Base-by-base conservation (phyloP, 2,113 vertebrate genomes). In the Spheniscus mendiculus region DNA sequence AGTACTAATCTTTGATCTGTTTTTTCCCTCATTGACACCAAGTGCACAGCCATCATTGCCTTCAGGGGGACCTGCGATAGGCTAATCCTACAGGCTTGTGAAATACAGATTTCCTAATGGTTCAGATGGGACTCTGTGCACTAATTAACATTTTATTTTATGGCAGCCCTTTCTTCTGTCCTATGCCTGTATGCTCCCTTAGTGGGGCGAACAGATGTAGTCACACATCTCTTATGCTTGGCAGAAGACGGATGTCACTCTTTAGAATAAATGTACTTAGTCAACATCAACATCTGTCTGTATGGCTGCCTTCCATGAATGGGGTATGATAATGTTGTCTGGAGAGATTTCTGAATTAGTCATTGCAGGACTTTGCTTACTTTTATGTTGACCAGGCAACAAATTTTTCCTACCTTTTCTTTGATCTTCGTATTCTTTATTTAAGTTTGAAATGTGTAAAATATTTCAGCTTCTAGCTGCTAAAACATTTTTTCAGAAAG, bases 231-330 rank as follows among this genome's bases (percentile, higher is more conserved):
- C 92, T 95, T 93, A 42, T 90, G 93, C 96, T 95, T 97, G 97
- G 97, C 97, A 97, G 88, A 83, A 97, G 98, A 97, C 71, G 98
- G 98, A 97, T 98, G 98, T 96, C 97, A 98, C 87, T 96, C 95
- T 93, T 92, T 16, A 79, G 94, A 97, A 98, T 93, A 86, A 95
- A 97, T 92, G 70, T 59, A 77, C 72, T 91, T 89, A 95, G 97
- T 97, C 98, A 98, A 93, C 96, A 97, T 80, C 96, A 98, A 86
- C 98, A 98, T 98, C 98, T 98, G 98, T 91, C 97, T 95, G 42
- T 8, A 30, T 94, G 95, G 97, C 97, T 96, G 94, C 91, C 9
- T 90, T 92, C 93, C 97, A 97, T 63, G 88, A 29, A 52, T 44
- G 11, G 96, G 92, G 66, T 79, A 74, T 49, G 96, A 79, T 59